Percentiles rank a stretch among this genome's conserved stretches.
These are phyloP conservation scores for Crotalus horridus DNA, from an alignment of 2,113 vertebrate genomes.

Conservation along the genomic window DNA sequence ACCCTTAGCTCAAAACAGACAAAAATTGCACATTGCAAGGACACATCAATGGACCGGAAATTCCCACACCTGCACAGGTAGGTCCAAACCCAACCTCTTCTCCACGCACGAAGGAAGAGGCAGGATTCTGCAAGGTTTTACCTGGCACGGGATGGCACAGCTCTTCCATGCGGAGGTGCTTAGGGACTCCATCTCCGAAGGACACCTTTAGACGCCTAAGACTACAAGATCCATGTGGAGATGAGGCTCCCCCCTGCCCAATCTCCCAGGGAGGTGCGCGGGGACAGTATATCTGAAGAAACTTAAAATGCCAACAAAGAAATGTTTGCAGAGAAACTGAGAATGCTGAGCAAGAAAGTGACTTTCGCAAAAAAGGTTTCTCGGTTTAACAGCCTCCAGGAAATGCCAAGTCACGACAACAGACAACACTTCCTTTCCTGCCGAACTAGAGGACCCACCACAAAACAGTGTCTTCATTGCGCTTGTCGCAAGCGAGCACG, in stretches of 20 bases:
- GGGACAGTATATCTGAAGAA: neutral
- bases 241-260: neutral
- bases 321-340: neutral
- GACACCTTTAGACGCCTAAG: neutral
- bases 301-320: neutral
- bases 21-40: neutral
- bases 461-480: neutral
- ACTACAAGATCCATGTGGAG: neutral
- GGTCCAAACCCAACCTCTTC: neutral
- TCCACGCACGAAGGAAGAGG: neutral
- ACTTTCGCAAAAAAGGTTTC: neutral
- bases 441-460: neutral
- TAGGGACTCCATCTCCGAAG: neutral
- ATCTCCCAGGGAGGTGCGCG: too few relatives aligned
- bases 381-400: slow-evolving; percentile 59
- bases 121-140: neutral
- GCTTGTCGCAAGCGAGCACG: neutral
- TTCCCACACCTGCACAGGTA: neutral
- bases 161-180: too few relatives aligned
- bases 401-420: slow-evolving; percentile 80
- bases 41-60: too few relatives aligned
- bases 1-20: neutral
- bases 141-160: neutral
- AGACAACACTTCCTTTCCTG: slow-evolving; percentile 70
- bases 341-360: neutral